phyloP scores from a whole-genome alignment of 2,113 vertebrate genomes.

The Spheniscus mendiculus region DNA sequence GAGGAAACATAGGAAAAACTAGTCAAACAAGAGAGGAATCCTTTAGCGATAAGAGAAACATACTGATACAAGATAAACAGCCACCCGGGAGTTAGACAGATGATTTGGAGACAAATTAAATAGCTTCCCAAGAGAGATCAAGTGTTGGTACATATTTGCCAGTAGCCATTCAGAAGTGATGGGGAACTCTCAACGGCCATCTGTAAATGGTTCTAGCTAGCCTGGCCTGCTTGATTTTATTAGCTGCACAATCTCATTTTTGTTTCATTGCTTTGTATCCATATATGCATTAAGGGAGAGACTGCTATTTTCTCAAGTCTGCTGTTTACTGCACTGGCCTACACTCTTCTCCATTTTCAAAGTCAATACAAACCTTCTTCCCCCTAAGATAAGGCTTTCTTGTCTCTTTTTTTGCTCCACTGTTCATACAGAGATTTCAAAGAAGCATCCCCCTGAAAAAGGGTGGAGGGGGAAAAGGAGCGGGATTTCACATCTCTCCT shows the following conservation, averaged over 20 bases:
- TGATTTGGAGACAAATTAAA: conserved; percentile 43
- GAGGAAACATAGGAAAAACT: background rate
- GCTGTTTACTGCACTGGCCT: background rate
- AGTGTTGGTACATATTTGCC: background rate
- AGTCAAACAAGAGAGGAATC: background rate
- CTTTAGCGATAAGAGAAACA: background rate
- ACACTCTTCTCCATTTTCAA: background rate
- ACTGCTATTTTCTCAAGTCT: conserved; percentile 4
- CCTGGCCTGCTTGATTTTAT: conserved; percentile 16
- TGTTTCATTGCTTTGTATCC: conserved; percentile 42
- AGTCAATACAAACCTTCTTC: background rate
- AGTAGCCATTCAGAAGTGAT: conserved; percentile 35
- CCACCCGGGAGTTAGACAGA: background rate
- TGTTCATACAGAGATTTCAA: background rate
- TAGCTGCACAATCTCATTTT: conserved; percentile 45
- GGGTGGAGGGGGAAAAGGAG: background rate
- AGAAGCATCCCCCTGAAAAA: background rate
- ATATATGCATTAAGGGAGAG: background rate
- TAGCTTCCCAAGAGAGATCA: background rate
- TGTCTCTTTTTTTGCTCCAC: background rate
- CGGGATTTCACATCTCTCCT: background rate
- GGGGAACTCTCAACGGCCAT: conserved; percentile 6
- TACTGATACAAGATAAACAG: conserved; percentile 32
- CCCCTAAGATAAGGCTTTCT: background rate
- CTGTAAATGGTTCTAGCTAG: conserved; percentile 30